Base-by-base conservation (phyloP, 1,140 invertebrate species). In the Nautilus pompilius region DNA sequence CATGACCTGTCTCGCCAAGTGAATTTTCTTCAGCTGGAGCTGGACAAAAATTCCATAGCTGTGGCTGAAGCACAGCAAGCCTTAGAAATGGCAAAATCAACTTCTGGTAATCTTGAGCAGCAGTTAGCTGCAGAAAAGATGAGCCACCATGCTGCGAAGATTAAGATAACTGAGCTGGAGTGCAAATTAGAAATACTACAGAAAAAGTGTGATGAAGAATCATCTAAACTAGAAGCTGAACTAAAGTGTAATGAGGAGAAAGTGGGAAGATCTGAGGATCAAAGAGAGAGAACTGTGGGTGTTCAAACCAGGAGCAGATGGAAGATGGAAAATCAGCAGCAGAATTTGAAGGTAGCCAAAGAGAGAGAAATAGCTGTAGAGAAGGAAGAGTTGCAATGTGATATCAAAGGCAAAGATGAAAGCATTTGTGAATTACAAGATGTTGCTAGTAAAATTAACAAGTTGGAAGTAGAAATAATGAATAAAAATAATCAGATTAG, bases 1-100 rank as follows among this genome's bases (percentile, higher is more conserved):
- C 46, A 68, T 10, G 60, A 71, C 30, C 15, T 74, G 29, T 54
- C 59, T 10, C 55, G 58, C 26, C 69, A 70, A 46, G 55, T 72
- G 4, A 68, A 66, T 58, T 64, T 66, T 17, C 41, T 74, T 15
- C 67, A 74, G 32, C 33, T 24, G 15, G 69, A 72, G 32, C 48
- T 72, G 15, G 58, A 66, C 36, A 63, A 67, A 33, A 70, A 67
- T 32, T 63, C 60, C 24, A 55, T 60, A n/a, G 63, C 59, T 6
- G 65, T 65, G 4, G 54, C 61, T 15, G 70, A 72, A 46, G 36
- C 70, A 13, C 57, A 68, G 20, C 65, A 68, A 17, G 62, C 62
- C 20, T 49, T 70, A 8, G 56, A 67, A 10, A 60, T 69, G 15
- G 63, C 66, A 3, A 62, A 65, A 33, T 55, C 55, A 26, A 46